A percentile compares a stretch with the other conserved stretches of the same genome.
phyloP scores from a whole-genome alignment of 1,140 invertebrate genomes.

The Limonius californicus region DNA sequence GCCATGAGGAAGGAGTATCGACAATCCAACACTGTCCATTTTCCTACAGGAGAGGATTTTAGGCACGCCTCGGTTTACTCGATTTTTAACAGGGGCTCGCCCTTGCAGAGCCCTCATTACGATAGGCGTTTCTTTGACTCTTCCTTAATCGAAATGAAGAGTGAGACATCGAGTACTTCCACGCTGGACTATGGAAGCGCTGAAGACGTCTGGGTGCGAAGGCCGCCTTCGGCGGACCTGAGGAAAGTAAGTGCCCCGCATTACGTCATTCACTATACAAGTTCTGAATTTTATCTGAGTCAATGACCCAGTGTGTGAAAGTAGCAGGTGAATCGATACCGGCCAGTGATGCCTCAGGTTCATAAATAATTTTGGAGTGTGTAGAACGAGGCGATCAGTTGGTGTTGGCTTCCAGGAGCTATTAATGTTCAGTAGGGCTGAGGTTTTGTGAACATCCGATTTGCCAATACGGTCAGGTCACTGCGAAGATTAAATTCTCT shows the following conservation, averaged over 20 bases:
- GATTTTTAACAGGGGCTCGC: constrained; percentile 46
- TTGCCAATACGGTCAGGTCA: too few species aligned
- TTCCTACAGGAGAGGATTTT: constrained; percentile 52
- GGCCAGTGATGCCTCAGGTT: too few species aligned
- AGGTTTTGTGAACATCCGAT: too few species aligned
- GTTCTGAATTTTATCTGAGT: constrained; percentile 13
- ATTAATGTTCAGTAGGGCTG: too few species aligned
- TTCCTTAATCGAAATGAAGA: constrained; percentile 76
- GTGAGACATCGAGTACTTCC: constrained; percentile 61
- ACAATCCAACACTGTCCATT: constrained; percentile 61
- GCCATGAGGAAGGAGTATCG: constrained; percentile 41
- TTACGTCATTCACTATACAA: neutral
- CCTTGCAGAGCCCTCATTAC: constrained; percentile 62
- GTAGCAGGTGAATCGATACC: constrained; percentile 22
- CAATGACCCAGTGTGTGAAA: constrained; percentile 20
- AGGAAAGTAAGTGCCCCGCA: constrained; percentile 44
- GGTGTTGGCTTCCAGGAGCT: too few species aligned
- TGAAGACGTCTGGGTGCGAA: constrained; percentile 69
- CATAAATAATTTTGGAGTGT: too few species aligned
- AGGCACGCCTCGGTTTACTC: constrained; percentile 53
- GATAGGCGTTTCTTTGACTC: constrained; percentile 78
- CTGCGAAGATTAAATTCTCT: too few species aligned
- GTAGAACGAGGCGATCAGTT: too few species aligned
- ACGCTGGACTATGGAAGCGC: constrained; percentile 54
- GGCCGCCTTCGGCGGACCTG: constrained; percentile 51